Base-by-base conservation (phyloP, 2,888 invertebrate species). In the Pocota personata region DNA sequence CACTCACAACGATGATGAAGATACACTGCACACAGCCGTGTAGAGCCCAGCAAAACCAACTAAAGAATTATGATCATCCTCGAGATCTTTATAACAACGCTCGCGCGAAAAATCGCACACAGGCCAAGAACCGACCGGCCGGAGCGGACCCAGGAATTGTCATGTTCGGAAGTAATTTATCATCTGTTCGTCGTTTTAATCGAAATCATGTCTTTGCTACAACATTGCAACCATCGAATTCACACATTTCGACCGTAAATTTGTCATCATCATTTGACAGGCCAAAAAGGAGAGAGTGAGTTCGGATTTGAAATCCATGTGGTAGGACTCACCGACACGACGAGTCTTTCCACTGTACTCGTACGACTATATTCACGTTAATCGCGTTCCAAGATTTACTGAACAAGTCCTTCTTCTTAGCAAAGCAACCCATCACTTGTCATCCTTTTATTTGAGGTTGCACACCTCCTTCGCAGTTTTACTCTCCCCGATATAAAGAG, bases 151-250 rank as follows among this genome's bases (percentile, higher is more conserved):
- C 52, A 30, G n/a, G 55, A 50, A 75, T 71, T 84, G 80, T 76
- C 84, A 71, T 76, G 80, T 60, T 86, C 86, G 86, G 82, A 86
- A 86, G 86, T 82, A 76, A 86, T 86, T 86, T 82, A 86, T 86
- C 82, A 86, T 86, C 76, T 40, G 67, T 86, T 86, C 72, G 82
- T 82, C 86, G 86, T 82, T 86, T 86, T 77, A 82, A 82, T 82
- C 82, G 82, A 77, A 86, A 86, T 77, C 86, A 72, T 77, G 86
- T 83, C 78, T 62, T 66, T 67, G 67, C 58, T 66, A 67, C 52
- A 32, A 30, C 24, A 30, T 35, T 37, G 55, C 71, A 66, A 32
- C 71, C 64, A 66, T 77, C 86, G 76, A 86, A 82, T 86, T 86
- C 86, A 76, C 76, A 86, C 82, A 86, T 82, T 82, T 86, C 86